A percentile compares a stretch with the other conserved stretches of the same genome.
Conservation (phyloP, 2,113 vertebrate genomes). For the Microcebus jonahi region DNA sequence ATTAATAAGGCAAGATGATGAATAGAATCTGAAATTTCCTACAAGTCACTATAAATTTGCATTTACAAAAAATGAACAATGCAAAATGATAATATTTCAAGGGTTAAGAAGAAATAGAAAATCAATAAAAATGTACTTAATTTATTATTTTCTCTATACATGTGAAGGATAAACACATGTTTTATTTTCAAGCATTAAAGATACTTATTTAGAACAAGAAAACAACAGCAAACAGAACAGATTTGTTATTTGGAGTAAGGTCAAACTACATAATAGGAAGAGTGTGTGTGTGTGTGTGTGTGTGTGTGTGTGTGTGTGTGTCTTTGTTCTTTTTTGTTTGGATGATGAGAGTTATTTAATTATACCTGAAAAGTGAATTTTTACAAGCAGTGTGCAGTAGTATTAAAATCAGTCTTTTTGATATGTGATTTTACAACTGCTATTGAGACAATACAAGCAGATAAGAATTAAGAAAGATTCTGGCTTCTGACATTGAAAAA, state of each 20-base stretch:
- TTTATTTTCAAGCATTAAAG: not conserved
- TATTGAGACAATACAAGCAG: not conserved
- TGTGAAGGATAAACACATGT: not conserved
- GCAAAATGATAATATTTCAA: constrained; percentile 20
- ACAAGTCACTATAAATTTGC: not conserved
- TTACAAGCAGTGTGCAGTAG: not conserved
- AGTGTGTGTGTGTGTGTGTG: not conserved
- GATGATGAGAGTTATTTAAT: not conserved
- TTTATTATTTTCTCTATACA: not conserved
- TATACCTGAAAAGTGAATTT: not conserved
- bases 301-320: not conserved
- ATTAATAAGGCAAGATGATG: not conserved
- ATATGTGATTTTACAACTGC: not conserved
- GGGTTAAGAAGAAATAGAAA: not conserved
- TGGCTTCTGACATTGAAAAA: not conserved
- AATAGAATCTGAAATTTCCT: constrained; percentile 24
- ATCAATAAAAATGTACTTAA: not conserved
- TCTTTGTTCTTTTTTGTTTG: not conserved
- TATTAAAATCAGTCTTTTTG: not conserved
- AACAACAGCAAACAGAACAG: not conserved
- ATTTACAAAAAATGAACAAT: not conserved
- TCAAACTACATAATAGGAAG: not conserved
- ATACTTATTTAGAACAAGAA: not conserved
- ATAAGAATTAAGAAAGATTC: not conserved
- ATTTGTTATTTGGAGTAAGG: not conserved